phyloP scores from a whole-genome alignment of 2,888 invertebrate species.

The Biston betularia region DNA sequence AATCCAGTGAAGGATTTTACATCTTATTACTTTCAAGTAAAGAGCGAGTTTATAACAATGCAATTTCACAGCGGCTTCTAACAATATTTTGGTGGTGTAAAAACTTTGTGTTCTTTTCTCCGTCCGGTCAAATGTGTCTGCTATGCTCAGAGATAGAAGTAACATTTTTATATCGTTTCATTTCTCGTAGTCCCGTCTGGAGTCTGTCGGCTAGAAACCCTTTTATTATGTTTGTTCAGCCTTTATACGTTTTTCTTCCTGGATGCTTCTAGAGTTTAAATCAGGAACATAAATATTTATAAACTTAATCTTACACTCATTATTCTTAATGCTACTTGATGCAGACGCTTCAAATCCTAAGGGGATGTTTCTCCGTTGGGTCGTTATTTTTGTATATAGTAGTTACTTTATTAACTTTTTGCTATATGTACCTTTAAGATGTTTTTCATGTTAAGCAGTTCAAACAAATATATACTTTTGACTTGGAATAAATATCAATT shows the following conservation, averaged over 20 bases:
- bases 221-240: constrained; percentile 55
- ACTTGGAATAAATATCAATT: constrained; percentile 22
- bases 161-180: constrained; percentile 55
- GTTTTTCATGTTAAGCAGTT: constrained; percentile 19
- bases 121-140: constrained; percentile 58
- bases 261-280: constrained; percentile 56
- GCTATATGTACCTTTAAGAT: constrained; percentile 20
- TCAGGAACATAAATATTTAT: constrained; percentile 44
- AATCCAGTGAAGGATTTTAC: constrained; percentile 71
- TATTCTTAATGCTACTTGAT: constrained; percentile 29
- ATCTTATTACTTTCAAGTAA: constrained; percentile 71
- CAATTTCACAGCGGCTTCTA: constrained; percentile 59
- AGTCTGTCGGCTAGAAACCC: constrained; percentile 56
- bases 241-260: constrained; percentile 56
- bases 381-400: constrained; percentile 21
- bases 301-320: constrained; percentile 27
- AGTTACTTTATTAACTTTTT: constrained; percentile 27
- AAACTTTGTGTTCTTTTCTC: constrained; percentile 66
- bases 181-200: constrained; percentile 43
- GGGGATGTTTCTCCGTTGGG: constrained; percentile 21
- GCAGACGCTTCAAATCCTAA: constrained; percentile 28
- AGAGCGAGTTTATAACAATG: constrained; percentile 65
- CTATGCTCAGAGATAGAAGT: constrained; percentile 53
- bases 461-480: constrained; percentile 12
- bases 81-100: constrained; percentile 64